A percentile compares a stretch with the other conserved stretches of the same genome.
phyloP scores from a whole-genome alignment of 2,113 vertebrate genomes.

The Platysternon megacephalum region DNA sequence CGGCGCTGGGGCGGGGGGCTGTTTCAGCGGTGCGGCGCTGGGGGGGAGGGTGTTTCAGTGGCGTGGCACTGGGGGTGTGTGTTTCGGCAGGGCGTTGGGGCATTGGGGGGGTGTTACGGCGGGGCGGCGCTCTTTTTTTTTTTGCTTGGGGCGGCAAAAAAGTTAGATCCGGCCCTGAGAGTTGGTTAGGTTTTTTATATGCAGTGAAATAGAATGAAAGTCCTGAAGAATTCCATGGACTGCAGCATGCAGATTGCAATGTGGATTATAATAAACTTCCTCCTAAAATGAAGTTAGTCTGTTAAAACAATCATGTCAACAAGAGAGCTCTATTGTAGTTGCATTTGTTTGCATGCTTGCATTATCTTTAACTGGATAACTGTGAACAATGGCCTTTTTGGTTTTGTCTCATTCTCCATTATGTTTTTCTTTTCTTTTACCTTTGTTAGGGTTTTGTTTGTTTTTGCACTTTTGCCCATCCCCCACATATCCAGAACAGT shows the following conservation, averaged over 20 bases:
- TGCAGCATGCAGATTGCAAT: not conserved
- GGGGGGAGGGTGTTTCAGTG: too few relatives aligned
- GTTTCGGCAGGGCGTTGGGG: too few relatives aligned
- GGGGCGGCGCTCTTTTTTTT: too few relatives aligned
- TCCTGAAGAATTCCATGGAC: not conserved
- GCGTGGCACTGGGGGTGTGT: too few relatives aligned
- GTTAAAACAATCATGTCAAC: not conserved
- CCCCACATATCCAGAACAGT: not conserved
- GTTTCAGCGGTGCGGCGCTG: too few relatives aligned
- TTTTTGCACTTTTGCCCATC: not conserved
- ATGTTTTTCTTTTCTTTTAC: not conserved
- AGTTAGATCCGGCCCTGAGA: too few relatives aligned
- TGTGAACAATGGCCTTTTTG: not conserved
- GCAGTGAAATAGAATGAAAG: slow-evolving; percentile 55
- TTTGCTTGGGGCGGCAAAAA: too few relatives aligned
- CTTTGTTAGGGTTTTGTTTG: not conserved
- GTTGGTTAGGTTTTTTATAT: slow-evolving; percentile 63
- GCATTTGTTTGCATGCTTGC: not conserved
- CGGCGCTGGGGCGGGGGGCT: too few relatives aligned
- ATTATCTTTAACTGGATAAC: not conserved
- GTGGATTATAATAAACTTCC: not conserved
- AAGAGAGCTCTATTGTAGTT: not conserved
- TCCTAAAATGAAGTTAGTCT: not conserved
- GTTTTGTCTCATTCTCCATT: not conserved
- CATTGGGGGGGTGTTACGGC: too few relatives aligned